These are phyloP conservation scores for Drosophila azteca DNA, from an alignment of 1,140 invertebrate genomes.

Conservation along the genomic window DNA sequence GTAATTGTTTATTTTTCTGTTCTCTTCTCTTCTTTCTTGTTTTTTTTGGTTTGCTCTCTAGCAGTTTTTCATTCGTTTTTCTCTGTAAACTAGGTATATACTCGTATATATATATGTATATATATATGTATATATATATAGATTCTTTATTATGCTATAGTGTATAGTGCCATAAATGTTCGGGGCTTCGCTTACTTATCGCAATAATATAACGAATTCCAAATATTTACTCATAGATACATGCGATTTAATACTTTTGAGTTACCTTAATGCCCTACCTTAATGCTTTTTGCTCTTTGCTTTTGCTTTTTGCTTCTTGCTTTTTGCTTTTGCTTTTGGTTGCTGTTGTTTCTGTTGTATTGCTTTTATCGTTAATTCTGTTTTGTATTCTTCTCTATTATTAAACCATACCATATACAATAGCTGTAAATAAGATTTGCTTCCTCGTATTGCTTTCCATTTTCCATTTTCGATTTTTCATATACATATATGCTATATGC, in stretches of 20 bases:
- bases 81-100: slow-evolving; percentile 56
- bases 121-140: slow-evolving; percentile 21
- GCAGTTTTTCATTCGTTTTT: slow-evolving; percentile 19
- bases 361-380: slow-evolving; percentile 34
- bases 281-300: slow-evolving; percentile 62
- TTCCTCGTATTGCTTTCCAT: slow-evolving; percentile 2
- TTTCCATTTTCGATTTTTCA: slow-evolving; percentile 34
- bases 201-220: slow-evolving; percentile 78
- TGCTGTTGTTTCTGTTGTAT: slow-evolving; percentile 31
- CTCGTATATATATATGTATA: slow-evolving; percentile 32
- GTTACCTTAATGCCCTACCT: slow-evolving; percentile 60
- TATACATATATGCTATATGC: too few relatives aligned
- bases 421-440: slow-evolving; percentile 74
- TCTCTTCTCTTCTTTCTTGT: slow-evolving; percentile 12
- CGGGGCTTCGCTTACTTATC: slow-evolving; percentile 62
- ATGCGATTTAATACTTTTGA: slow-evolving; percentile 77
- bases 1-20: slow-evolving; percentile 12
- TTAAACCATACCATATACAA: slow-evolving; percentile 58
- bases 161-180: slow-evolving; percentile 76
- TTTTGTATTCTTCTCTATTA: slow-evolving; percentile 35
- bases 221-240: slow-evolving; percentile 72
- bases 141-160: slow-evolving; percentile 52
- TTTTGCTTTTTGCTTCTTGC: slow-evolving; percentile 43
- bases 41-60: slow-evolving; percentile 28
- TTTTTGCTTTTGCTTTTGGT: slow-evolving; percentile 40